Evolutionary conservation across 2,888 invertebrate species (phyloP).

Genomic region (Stegana nigrithorax): DNA sequence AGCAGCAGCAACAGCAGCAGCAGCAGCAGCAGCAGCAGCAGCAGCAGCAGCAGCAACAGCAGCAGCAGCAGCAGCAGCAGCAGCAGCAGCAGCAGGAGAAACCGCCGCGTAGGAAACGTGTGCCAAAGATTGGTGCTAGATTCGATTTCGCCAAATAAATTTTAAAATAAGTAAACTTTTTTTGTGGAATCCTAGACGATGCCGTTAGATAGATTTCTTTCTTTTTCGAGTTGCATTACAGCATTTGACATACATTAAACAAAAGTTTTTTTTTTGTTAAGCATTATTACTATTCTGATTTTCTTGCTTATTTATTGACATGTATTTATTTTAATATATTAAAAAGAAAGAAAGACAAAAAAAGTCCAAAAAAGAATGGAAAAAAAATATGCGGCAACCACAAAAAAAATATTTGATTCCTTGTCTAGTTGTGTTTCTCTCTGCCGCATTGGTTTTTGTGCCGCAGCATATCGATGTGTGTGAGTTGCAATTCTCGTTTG

Average conservation of each 20-base stretch:
- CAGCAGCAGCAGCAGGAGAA: conserved; percentile 13
- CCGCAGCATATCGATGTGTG: conserved; percentile 85
- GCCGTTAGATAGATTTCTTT: too few species aligned
- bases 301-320: not conserved
- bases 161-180: too few species aligned
- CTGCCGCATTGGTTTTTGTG: conserved; percentile 78
- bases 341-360: conserved; percentile 1
- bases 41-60: not conserved
- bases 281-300: not conserved
- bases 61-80: conserved; percentile 20
- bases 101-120: conserved; percentile 38
- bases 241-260: too few species aligned
- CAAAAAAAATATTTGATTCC: conserved; percentile 13
- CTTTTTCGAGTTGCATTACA: too few species aligned
- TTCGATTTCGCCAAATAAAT: conserved; percentile 50
- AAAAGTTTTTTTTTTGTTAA: not conserved
- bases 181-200: too few species aligned
- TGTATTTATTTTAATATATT: conserved; percentile 30
- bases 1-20: not conserved
- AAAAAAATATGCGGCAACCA: conserved; percentile 13
- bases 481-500: conserved; percentile 75
- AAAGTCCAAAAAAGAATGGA: not conserved
- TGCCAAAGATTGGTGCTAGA: conserved; percentile 57
- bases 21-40: not conserved
- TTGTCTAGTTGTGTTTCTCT: not conserved